Evolutionary conservation across 2,113 vertebrate species (phyloP).

Genomic region (Pluvialis apricaria): DNA sequence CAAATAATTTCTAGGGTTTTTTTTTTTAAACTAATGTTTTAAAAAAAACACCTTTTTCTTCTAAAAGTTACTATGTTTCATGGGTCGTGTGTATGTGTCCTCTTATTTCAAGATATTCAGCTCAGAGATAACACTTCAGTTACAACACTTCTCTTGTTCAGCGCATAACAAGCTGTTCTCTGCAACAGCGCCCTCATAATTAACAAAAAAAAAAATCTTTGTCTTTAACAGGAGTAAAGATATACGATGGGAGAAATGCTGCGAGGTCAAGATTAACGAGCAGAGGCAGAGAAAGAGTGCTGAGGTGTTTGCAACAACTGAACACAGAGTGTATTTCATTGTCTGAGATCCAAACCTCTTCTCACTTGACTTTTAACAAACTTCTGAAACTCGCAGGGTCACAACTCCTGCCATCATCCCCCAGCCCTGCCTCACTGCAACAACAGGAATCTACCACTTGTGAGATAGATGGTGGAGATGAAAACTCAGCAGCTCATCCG

Average conservation of each 20-base stretch:
- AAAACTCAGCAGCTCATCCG: background rate
- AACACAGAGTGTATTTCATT: background rate
- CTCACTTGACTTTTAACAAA: constrained; percentile 37
- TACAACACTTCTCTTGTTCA: background rate
- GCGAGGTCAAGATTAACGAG: constrained; percentile 38
- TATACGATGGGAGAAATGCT: background rate
- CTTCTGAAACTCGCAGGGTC: background rate
- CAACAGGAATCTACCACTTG: background rate
- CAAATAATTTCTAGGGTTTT: background rate
- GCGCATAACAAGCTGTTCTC: background rate
- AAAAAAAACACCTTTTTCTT: background rate
- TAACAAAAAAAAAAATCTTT: background rate
- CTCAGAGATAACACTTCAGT: background rate
- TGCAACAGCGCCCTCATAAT: background rate
- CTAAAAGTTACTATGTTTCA: background rate
- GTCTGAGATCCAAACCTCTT: background rate
- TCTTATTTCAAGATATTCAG: background rate
- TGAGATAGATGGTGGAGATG: constrained; percentile 9
- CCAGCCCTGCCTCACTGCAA: background rate
- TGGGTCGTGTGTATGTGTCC: background rate
- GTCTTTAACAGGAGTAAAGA: background rate
- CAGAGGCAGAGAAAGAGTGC: background rate
- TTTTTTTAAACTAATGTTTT: background rate
- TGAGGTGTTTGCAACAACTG: background rate
- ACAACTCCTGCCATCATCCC: constrained; percentile 22